Evolutionary conservation across 1,140 invertebrate species (phyloP).

Genomic region (Heliothis virescens): DNA sequence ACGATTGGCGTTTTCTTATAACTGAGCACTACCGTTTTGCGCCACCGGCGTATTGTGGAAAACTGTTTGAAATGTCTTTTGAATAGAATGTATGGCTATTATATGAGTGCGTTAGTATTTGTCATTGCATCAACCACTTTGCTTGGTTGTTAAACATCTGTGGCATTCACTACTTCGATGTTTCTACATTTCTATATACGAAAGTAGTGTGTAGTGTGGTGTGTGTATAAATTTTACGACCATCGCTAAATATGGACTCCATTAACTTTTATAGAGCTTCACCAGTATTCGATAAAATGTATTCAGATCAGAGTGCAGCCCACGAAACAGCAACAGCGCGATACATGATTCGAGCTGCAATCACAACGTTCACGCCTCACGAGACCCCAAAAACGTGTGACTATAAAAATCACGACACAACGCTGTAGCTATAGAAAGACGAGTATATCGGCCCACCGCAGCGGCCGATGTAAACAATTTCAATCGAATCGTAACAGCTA

Average conservation of each 20-base stretch:
- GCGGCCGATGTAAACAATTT: constrained; percentile 73
- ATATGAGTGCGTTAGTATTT: constrained; percentile 35
- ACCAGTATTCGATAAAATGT: background rate
- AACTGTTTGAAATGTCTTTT: constrained; percentile 45
- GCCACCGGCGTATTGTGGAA: constrained; percentile 33
- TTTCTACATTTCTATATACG: background rate
- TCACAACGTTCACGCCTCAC: constrained; percentile 7
- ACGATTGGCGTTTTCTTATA: constrained; percentile 49
- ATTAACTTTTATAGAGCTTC: background rate
- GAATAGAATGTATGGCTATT: constrained; percentile 45
- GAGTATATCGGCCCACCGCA: constrained; percentile 55
- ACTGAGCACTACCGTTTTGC: constrained; percentile 13
- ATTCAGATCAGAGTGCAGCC: background rate
- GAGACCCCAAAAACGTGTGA: constrained; percentile 30
- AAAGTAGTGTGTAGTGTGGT: background rate
- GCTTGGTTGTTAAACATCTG: constrained; percentile 19
- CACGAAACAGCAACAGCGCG: background rate
- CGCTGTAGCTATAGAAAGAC: background rate
- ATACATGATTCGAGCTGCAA: background rate
- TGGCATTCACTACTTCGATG: background rate
- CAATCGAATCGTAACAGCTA: constrained; percentile 78
- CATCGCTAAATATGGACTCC: background rate
- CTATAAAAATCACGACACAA: constrained; percentile 39
- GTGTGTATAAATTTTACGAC: background rate
- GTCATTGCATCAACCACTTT: constrained; percentile 35